Percentiles rank a stretch among this genome's conserved stretches.
phyloP scores from a whole-genome alignment of 2,113 vertebrate species.

The Sinocyclocheilus anshuiensis region DNA sequence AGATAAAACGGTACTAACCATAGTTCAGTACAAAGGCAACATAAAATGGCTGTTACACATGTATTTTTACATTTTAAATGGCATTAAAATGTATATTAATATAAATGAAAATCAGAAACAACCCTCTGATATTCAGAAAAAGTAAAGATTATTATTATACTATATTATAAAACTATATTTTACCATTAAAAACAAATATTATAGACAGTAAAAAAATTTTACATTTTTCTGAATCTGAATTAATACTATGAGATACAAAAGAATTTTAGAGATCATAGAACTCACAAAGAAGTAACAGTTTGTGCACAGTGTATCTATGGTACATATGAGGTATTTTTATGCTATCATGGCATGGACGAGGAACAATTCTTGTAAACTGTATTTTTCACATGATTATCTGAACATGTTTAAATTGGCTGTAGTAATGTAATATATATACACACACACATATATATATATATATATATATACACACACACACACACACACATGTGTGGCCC shows the following conservation, averaged over 20 bases:
- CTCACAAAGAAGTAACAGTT: background rate
- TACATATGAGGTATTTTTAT: conserved; percentile 17
- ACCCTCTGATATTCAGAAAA: background rate
- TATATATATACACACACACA: background rate
- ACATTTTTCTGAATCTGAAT: background rate
- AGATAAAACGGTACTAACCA: too few species aligned
- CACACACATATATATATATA: background rate
- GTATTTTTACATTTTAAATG: background rate
- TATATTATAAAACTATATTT: conserved; percentile 2
- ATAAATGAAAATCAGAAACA: background rate
- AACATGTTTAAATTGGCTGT: background rate
- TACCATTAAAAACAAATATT: background rate
- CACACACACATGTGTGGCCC: background rate
- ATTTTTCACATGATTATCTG: background rate
- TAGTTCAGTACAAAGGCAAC: background rate
- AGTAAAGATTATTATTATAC: background rate
- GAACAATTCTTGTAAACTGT: background rate
- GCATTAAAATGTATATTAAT: background rate
- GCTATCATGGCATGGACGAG: background rate
- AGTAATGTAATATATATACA: background rate
- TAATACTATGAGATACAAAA: background rate
- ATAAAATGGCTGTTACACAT: conserved; percentile 4
- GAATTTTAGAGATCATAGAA: background rate
- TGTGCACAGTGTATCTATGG: too few species aligned
- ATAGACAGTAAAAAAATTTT: background rate